Evolutionary conservation across 2,113 vertebrate genomes (phyloP).

Genomic region (Phaethon lepturus): DNA sequence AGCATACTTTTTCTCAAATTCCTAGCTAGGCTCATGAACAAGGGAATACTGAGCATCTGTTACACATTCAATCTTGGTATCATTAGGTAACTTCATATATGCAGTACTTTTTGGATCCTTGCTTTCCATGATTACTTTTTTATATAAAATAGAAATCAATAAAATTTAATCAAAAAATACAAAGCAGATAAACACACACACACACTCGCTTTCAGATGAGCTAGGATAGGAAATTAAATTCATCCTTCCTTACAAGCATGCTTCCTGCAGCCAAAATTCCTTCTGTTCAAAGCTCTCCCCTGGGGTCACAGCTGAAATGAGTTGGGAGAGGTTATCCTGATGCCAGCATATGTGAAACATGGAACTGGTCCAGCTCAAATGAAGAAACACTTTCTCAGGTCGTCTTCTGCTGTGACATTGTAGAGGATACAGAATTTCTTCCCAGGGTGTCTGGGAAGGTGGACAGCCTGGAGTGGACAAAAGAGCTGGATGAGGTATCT

Average conservation of each 20-base stretch:
- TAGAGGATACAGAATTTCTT: neutral
- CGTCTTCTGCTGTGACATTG: neutral
- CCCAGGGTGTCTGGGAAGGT: neutral
- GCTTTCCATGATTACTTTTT: neutral
- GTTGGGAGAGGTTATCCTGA: neutral
- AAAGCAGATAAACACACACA: no score
- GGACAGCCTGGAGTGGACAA: neutral
- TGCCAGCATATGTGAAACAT: no score
- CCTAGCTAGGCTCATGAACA: neutral
- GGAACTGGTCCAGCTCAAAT: neutral
- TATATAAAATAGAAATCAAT: neutral
- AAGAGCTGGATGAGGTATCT: neutral
- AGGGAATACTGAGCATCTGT: neutral
- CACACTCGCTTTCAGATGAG: neutral
- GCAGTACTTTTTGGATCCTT: neutral
- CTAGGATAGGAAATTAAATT: constrained; percentile 28
- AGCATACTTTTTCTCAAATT: neutral
- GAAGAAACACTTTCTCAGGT: neutral
- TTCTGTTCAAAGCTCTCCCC: constrained; percentile 1
- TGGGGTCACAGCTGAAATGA: neutral
- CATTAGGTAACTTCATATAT: neutral
- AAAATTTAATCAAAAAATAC: neutral
- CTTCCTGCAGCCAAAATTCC: neutral
- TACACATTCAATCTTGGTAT: fast-evolving
- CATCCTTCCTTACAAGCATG: neutral